Evolutionary conservation across 1,140 invertebrate genomes (phyloP), one percentile per base, ranked within the genome.

Genomic region (Paraescarpia echinospica): DNA sequence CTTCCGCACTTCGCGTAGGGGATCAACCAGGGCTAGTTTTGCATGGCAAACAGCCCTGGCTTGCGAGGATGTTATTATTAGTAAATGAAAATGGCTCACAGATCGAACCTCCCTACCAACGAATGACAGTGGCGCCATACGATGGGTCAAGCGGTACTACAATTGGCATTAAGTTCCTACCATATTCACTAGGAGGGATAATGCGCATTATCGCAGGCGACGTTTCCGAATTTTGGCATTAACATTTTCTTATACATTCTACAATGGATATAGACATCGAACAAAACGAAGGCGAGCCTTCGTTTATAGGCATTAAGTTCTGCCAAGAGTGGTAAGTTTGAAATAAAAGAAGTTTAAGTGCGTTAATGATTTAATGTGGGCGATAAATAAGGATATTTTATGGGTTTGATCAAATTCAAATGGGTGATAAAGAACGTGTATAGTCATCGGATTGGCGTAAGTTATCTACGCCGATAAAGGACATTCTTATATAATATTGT

Each of bases 301-400:
- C 34, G n/a, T 90, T 90, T 90, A 90, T 90, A 34, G 89, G 89
- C 14, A 90, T 90, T 90, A 90, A 90, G 35, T 90, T 90, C 35
- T 90, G 89, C 35, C 89, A 90, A 31, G 89, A 90, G n/a, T 90
- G 89, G 89, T 90, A 90, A 90, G 89, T 33, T 77, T 12, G 59
- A 77, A 77, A 41, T 41, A 41, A 41, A 77, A 77, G 59, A 27
- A 18, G 2, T 18, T 77, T 18, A 77, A 77, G 22, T 31, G 59
- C 27, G 59, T 27, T 51, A 77, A 27, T 77, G n/a, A n/a, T n/a
- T n/a, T n/a, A n/a, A n/a, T 77, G 14, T 77, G 59, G 59, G 59
- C 59, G 59, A 77, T 77, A 77, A 77, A 77, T 77, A 77, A 77
- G 14, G 59, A 22, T 31, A 27, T 77, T 77, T 41, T 4, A 41